Percentiles rank a stretch among this genome's conserved stretches.
Conservation (phyloP, 2,113 vertebrate species). For the Dendropsophus ebraccatus region DNA sequence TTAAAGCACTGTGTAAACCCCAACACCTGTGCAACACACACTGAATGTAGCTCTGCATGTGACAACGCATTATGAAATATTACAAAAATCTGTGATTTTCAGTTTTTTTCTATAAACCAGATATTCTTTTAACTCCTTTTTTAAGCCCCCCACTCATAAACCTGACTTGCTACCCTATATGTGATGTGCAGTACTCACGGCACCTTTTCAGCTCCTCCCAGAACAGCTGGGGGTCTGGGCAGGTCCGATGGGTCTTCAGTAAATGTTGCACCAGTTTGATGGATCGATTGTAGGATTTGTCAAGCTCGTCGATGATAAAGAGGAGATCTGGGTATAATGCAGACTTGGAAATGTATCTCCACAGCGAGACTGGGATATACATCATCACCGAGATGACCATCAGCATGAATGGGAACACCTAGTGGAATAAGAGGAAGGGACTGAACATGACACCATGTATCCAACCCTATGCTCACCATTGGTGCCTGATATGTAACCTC, state of each 20-base stretch:
- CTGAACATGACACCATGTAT: neutral
- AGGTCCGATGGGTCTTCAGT: slow-evolving; percentile 82
- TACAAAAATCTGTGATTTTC: no score
- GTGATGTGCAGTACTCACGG: slow-evolving; percentile 53
- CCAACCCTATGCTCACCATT: neutral
- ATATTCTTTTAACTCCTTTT: no score
- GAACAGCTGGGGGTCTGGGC: slow-evolving; percentile 77
- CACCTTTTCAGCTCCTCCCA: slow-evolving; percentile 91
- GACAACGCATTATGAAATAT: no score
- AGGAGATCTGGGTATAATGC: slow-evolving; percentile 86
- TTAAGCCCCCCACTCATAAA: no score
- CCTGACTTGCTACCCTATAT: no score
- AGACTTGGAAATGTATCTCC: slow-evolving; percentile 83
- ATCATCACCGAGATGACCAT: slow-evolving; percentile 87
- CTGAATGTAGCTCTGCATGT: no score
- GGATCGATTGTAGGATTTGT: slow-evolving; percentile 96
- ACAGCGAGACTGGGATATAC: slow-evolving; percentile 91
- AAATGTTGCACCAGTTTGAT: slow-evolving; percentile 92
- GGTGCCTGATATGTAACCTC: no score
- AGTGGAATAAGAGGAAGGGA: neutral
- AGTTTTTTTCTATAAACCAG: no score
- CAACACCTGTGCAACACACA: no score
- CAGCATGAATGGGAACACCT: slow-evolving; percentile 91
- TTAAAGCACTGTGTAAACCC: no score
- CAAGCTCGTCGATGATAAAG: slow-evolving; percentile 92